phyloP scores from a whole-genome alignment of 2,797 vertebrate genomes.

The Odontamblyopus lacepedii region DNA sequence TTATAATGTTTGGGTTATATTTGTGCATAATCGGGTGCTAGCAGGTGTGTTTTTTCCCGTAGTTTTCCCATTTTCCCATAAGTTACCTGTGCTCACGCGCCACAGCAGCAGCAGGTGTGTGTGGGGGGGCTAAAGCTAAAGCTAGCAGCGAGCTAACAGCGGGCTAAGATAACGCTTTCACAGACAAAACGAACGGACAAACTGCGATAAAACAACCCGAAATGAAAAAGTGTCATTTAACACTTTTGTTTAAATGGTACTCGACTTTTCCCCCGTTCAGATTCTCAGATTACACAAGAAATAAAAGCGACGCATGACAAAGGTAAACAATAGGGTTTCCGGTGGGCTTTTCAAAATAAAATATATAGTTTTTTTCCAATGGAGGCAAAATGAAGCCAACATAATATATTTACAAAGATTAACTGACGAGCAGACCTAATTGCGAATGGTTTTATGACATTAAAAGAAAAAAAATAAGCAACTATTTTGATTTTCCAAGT shows the following conservation, averaged over 20 bases:
- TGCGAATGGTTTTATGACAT: too few relatives aligned
- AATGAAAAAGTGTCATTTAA: constrained; percentile 1
- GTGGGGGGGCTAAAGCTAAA: neutral
- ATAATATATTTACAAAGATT: too few relatives aligned
- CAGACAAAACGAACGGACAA: neutral
- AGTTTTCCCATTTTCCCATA: too few relatives aligned
- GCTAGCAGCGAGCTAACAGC: neutral
- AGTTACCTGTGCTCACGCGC: neutral
- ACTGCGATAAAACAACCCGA: neutral
- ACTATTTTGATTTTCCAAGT: too few relatives aligned
- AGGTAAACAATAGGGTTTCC: neutral
- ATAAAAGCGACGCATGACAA: neutral
- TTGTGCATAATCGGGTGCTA: too few relatives aligned
- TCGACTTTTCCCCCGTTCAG: neutral
- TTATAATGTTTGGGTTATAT: too few relatives aligned
- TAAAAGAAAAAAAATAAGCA: too few relatives aligned
- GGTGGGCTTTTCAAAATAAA: neutral
- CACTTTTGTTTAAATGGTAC: neutral
- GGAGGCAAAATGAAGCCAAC: too few relatives aligned
- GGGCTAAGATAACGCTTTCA: neutral
- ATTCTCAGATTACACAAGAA: neutral
- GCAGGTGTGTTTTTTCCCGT: too few relatives aligned
- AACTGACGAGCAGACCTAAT: too few relatives aligned
- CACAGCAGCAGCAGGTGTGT: neutral
- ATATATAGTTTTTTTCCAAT: too few relatives aligned